phyloP scores from a whole-genome alignment of 2,113 vertebrate species.

The Boleophthalmus pectinirostris region DNA sequence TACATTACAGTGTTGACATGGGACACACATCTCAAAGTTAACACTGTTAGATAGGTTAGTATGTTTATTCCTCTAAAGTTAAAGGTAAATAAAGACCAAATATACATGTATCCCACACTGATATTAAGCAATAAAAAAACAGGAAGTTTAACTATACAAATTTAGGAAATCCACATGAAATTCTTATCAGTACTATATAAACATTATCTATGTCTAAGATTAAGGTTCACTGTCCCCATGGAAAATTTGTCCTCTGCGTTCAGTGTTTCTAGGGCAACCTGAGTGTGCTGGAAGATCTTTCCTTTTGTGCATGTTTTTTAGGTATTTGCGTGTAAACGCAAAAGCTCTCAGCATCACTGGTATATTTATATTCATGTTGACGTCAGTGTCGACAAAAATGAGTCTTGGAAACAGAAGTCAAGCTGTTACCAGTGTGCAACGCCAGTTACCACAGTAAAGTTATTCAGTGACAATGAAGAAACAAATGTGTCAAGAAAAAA shows the following conservation, averaged over 20 bases:
- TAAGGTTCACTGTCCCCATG: background rate
- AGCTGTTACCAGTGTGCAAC: slow-evolving; percentile 20
- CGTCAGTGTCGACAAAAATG: slow-evolving; percentile 60
- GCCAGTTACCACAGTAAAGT: background rate
- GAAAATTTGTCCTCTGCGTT: background rate
- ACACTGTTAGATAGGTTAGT: background rate
- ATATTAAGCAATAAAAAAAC: background rate
- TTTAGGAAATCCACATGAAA: background rate
- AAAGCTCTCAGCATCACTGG: slow-evolving; percentile 28
- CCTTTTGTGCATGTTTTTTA: background rate
- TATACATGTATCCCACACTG: background rate
- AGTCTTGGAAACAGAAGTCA: slow-evolving; percentile 25
- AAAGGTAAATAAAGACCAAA: background rate
- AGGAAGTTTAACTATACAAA: no score
- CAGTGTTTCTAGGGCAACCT: background rate
- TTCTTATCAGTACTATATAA: background rate
- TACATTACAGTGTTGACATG: slow-evolving; percentile 17
- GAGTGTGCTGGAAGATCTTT: no score
- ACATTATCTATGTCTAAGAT: background rate
- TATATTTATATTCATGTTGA: slow-evolving; percentile 56
- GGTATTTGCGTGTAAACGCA: background rate
- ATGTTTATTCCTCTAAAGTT: background rate
- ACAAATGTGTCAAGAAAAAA: background rate
- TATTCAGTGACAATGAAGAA: background rate
- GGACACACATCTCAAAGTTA: background rate